Percentiles rank a stretch among this genome's conserved stretches.
Conservation (phyloP, 2,888 invertebrate genomes). For the Lymantria monacha region DNA sequence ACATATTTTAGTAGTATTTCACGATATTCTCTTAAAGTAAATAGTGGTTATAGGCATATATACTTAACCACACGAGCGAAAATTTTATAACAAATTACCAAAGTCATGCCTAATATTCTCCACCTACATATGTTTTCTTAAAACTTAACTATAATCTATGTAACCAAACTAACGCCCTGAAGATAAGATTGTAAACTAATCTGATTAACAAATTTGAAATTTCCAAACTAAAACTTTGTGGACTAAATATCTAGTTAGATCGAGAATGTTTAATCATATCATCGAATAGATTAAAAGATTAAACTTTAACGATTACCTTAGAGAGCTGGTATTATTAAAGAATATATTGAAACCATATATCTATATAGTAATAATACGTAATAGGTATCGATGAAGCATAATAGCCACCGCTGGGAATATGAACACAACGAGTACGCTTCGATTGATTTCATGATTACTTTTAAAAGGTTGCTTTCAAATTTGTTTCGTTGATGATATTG, state of each 20-base stretch:
- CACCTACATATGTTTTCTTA: too few relatives aligned
- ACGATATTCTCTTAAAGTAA: too few relatives aligned
- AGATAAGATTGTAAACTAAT: constrained; percentile 16
- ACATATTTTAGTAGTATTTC: too few relatives aligned
- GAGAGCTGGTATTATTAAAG: constrained; percentile 22
- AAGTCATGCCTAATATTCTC: too few relatives aligned
- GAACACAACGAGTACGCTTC: constrained; percentile 1
- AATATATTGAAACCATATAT: constrained; percentile 22
- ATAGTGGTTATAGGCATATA: too few relatives aligned
- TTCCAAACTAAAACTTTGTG: constrained; percentile 9
- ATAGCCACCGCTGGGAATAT: constrained; percentile 11
- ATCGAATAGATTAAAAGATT: constrained; percentile 26
- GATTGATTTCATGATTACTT: constrained; percentile 7
- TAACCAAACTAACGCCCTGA: too few relatives aligned
- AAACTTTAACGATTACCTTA: constrained; percentile 23
- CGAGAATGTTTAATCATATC: constrained; percentile 16
- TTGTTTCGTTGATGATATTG: background rate
- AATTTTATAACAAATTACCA: too few relatives aligned
- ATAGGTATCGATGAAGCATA: constrained; percentile 6
- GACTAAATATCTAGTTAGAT: constrained; percentile 9
- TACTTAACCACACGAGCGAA: too few relatives aligned
- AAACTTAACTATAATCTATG: too few relatives aligned
- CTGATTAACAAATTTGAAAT: constrained; percentile 13
- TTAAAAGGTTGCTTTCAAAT: background rate
- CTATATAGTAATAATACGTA: constrained; percentile 15